Percentiles rank a stretch among this genome's conserved stretches.
These are phyloP conservation scores for Palythoa grandis DNA, from an alignment of 92 coral and sea anemone genomes.

Conservation along the genomic window DNA sequence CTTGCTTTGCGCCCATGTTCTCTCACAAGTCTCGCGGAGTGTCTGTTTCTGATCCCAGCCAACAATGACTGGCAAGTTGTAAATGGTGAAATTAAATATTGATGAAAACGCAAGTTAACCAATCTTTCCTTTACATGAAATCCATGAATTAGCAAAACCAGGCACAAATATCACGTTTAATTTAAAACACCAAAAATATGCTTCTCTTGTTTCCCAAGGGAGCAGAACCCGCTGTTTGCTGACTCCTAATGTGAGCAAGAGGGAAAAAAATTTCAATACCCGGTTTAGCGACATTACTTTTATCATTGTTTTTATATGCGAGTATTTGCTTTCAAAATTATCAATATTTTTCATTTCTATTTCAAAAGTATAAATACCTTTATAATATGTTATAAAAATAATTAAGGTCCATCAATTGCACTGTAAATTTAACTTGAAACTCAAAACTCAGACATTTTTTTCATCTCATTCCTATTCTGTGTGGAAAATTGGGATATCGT, in stretches of 20 bases:
- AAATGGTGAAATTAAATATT: too few species aligned
- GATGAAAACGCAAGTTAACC: not conserved
- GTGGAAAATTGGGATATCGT: too few species aligned
- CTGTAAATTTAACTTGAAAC: too few species aligned
- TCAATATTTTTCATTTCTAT: too few species aligned
- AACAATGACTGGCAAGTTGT: not conserved
- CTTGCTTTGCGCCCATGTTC: not conserved
- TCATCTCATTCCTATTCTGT: too few species aligned
- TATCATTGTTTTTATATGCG: too few species aligned
- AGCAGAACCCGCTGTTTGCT: not conserved
- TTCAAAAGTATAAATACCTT: too few species aligned
- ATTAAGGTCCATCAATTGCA: too few species aligned
- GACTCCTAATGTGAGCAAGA: not conserved
- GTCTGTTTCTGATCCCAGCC: not conserved
- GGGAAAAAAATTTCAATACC: not conserved
- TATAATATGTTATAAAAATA: too few species aligned
- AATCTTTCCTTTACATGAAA: not conserved
- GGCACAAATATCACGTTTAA: not conserved
- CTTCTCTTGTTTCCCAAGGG: not conserved
- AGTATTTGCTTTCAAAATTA: too few species aligned
- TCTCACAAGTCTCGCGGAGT: not conserved
- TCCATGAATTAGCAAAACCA: not conserved
- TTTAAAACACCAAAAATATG: not conserved
- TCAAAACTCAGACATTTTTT: too few species aligned
- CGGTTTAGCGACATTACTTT: too few species aligned